Evolutionary conservation across 2,797 vertebrate species (phyloP), one percentile per base, ranked within the genome.

Genomic region (Bradypus variegatus): DNA sequence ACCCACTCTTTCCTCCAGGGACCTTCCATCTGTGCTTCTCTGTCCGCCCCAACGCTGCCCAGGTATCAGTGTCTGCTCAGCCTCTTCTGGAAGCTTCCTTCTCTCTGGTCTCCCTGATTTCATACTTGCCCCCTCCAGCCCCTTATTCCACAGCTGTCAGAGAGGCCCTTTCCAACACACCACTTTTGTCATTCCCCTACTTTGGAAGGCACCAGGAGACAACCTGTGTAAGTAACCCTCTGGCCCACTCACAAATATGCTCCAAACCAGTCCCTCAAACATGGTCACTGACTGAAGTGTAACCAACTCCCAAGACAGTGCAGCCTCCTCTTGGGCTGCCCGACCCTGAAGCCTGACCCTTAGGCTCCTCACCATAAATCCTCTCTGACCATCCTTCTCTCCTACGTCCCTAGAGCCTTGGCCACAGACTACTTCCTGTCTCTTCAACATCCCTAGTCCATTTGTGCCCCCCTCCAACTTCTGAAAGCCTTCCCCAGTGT

Each of bases 21-120:
- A 4, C 15, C 48, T 53, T 31, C 31, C 23, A 23, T 18, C 38
- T 6, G 2, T 72, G 36, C 7, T 9, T 50, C 19, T 64, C n/a
- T 0, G 0, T 7, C 2, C 21, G 1, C 27, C 6, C 21, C 45
- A 16, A 38, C 36, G 11, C 48, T 38, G 33, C 27, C 41, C 53
- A 58, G 82, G 45, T 36, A 70, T 90, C 55, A 14, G n/a, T n/a
- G 11, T 38, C 75, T 7, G 33, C 62, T 72, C 82, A 67, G 45
- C 50, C 36, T 85, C 79, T 78, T 60, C 64, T 25, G 36, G 27
- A 67, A 82, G 58, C 50, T 3, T 58, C 38, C 41, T 58, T 58
- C 48, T 62, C 45, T 27, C 48, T 15, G 19, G n/a, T 53, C 48
- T 77, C 41, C 72, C 53, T 58, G 72, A 11, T 10, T 41, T 64